These are phyloP conservation scores for Montipora capitata DNA, from an alignment of 92 coral and sea anemone genomes.

Conservation along the genomic window DNA sequence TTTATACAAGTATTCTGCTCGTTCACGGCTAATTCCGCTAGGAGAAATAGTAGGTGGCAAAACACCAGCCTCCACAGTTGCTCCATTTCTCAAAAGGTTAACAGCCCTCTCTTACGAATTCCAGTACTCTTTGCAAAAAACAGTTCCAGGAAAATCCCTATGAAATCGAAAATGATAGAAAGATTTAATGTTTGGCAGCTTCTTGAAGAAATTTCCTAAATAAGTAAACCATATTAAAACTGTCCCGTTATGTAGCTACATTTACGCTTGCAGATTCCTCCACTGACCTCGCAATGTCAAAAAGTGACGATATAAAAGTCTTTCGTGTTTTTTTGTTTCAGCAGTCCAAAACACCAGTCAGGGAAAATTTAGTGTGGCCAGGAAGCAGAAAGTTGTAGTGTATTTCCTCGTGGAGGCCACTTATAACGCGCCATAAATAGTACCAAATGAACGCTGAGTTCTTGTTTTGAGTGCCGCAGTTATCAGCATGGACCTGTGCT, in stretches of 20 bases:
- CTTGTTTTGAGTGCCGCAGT: background rate
- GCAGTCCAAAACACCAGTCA: no score
- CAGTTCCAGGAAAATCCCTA: background rate
- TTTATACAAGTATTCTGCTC: constrained; percentile 23
- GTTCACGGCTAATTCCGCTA: constrained; percentile 8
- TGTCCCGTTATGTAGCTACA: no score
- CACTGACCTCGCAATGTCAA: no score
- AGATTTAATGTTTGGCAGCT: no score
- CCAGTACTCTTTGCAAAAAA: constrained; percentile 24
- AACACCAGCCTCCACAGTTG: background rate
- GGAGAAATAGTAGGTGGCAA: constrained; percentile 18
- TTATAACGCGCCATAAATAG: no score
- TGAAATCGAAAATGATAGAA: no score
- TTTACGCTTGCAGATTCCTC: no score
- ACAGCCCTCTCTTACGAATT: constrained; percentile 18
- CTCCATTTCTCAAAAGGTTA: background rate
- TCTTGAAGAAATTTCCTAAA: background rate
- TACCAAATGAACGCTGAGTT: no score
- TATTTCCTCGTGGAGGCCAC: no score
- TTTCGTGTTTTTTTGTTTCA: background rate
- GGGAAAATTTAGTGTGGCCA: no score
- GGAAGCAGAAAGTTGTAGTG: no score
- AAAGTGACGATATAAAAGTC: background rate
- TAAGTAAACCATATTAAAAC: background rate
- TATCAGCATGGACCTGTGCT: constrained; percentile 1